Evolutionary conservation across 2,888 invertebrate genomes (phyloP), one percentile per base, ranked within the genome.

Genomic region (Drosophila nr. fundita): DNA sequence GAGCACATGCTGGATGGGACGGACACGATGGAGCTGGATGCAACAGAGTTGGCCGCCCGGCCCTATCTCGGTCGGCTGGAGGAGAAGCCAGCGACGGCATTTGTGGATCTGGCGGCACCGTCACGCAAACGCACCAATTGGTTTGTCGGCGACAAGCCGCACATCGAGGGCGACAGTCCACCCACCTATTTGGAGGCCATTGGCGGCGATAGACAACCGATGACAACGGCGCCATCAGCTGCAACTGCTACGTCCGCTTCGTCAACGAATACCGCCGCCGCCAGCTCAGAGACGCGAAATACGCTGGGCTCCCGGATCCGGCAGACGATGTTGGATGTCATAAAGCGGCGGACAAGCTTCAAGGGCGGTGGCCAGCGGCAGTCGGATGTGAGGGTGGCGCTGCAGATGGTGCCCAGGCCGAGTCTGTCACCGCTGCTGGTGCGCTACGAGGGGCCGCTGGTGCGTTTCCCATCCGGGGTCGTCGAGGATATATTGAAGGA

Each of bases 401-500:
- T 93, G 10, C 90, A 92, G 69, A 93, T 93, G 93, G 91, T 93
- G 45, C 93, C 93, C 0, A 86, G 92, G 1, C 93, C 93, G 1
- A 84, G 90, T 10, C 73, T 93, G 4, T 92, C 93, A n/a, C 91
- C 91, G 1, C 67, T 90, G 5, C 68, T 93, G 52, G 90, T 93
- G 27, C 91, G 93, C 15, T 91, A 93, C 69, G 93, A 93, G 75
- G 93, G 93, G 0, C 92, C 92, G 0, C 65, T 93, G 45, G 92
- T 93, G 74, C 91, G 93, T 2, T 92, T 93, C 27, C 93, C 93
- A 6, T 90, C 92, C 10, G 95, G 95, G 11, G 95, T 95, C 0
- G 95, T 96, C 2, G 96, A 96, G 80, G 96, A 96, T 77, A 93
- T 96, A 65, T 95, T 97, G 60, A 96, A 96, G 75, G 97, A 97